phyloP scores from a whole-genome alignment of 2,113 vertebrate species.

The Cavia porcellus region DNA sequence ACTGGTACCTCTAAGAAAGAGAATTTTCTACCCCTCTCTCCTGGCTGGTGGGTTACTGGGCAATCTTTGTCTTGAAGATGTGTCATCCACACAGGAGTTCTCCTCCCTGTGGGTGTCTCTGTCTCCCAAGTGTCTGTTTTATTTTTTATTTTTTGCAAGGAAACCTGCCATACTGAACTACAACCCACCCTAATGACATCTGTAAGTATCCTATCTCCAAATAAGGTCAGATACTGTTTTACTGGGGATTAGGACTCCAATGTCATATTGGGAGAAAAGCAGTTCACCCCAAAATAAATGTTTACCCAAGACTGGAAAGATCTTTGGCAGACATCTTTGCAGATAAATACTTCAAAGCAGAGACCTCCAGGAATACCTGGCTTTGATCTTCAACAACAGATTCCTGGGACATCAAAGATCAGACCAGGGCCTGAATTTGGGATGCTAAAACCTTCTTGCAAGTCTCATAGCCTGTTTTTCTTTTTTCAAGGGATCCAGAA shows the following conservation, averaged over 20 bases:
- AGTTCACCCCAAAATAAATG: background rate
- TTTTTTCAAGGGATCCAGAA: background rate
- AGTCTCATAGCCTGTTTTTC: slow-evolving; percentile 4
- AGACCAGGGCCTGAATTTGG: background rate
- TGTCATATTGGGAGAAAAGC: background rate
- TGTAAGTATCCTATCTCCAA: slow-evolving; percentile 6
- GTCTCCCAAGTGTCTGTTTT: background rate
- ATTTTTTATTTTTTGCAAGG: background rate
- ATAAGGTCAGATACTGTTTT: background rate
- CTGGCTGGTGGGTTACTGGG: background rate
- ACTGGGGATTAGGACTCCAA: background rate
- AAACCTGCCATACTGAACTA: background rate
- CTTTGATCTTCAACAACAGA: slow-evolving; percentile 27
- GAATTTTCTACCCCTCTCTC: background rate
- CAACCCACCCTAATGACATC: background rate
- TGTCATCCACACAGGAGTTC: background rate
- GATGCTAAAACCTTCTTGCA: background rate
- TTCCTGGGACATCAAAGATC: background rate
- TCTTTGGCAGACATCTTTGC: background rate
- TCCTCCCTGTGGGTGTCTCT: background rate
- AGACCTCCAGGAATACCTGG: background rate
- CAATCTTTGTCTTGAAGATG: background rate
- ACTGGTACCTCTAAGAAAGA: background rate
- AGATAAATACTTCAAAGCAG: background rate
- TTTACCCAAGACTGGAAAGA: background rate